A percentile compares a stretch with the other conserved stretches of the same genome.
These are phyloP conservation scores for Antrozous pallidus DNA, from an alignment of 2,797 vertebrate species.

Conservation along the genomic window DNA sequence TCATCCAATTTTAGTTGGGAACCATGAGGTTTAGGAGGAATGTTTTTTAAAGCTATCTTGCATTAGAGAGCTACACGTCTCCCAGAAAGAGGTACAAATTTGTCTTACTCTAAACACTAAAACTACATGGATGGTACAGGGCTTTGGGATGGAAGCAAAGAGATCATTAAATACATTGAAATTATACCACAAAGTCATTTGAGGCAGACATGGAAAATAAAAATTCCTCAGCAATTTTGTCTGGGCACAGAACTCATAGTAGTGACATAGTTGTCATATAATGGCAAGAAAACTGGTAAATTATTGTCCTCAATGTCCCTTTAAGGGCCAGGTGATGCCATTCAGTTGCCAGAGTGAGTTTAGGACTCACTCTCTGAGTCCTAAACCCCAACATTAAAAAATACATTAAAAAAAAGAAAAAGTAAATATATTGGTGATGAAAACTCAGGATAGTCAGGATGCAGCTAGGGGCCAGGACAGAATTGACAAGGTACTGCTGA, in stretches of 20 bases:
- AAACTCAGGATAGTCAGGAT: not conserved
- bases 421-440: not conserved
- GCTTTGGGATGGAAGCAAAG: not conserved
- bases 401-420: not conserved
- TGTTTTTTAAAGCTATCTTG: not conserved
- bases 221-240: not conserved
- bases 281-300: not conserved
- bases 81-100: not conserved
- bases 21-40: not conserved
- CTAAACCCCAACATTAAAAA: no score
- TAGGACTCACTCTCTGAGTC: no score
- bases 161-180: not conserved
- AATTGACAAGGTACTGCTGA: not conserved
- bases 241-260: not conserved
- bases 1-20: not conserved
- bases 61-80: not conserved
- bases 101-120: not conserved
- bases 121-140: not conserved
- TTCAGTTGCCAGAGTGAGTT: not conserved
- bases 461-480: not conserved
- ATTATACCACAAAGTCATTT: not conserved
- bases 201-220: not conserved
- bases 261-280: not conserved
- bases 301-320: not conserved
- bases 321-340: not conserved